Base-by-base conservation (phyloP, 1,140 invertebrate species). In the Drosophila bocqueti region DNA sequence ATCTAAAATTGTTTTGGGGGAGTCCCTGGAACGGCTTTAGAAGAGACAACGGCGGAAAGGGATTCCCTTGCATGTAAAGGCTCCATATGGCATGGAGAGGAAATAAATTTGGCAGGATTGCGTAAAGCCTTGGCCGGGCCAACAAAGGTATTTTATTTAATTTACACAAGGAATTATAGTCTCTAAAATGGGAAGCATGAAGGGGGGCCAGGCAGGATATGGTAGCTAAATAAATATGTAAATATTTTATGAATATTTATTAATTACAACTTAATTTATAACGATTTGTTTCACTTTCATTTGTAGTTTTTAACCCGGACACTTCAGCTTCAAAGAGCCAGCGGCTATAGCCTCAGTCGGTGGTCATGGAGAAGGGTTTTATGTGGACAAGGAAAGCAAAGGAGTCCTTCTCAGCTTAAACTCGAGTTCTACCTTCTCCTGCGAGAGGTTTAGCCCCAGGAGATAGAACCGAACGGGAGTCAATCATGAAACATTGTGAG, bases 401-500 rank as follows among this genome's bases (percentile, higher is more conserved):
- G 58, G 58, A 36, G 29, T 16, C 16, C 18, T 43, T 49, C 36
- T 40, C 36, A 66, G 29, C 16, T 24, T 31, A 15, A 66, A 21
- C 13, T 24, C 16, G 34, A 31, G 16, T 31, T 40, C 34, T 13
- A 21, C 26, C 24, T 31, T 7, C 29, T 47, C 24, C 64, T 21
- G 38, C 24, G 15, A 24, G 57, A 47, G 18, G 54, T 66, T 21
- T 13, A 31, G 15, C 26, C 38, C 47, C 18, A 24, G 49, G 15
- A 55, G 47, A 16, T 15, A 26, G 34, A 47, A 50, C 11, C 52
- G 38, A 72, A 42, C 7, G 45, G 36, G 50, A 69, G 18, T 45
- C 36, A 72, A 72, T 60, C 69, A 73, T 73, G 69, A 73, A 73
- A 72, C 69, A 73, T 58, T 72, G 69, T 73, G 36, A 26, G 47